These are phyloP conservation scores for Acanthopleura granulata DNA, from an alignment of 2,888 invertebrate species.

Conservation along the genomic window DNA sequence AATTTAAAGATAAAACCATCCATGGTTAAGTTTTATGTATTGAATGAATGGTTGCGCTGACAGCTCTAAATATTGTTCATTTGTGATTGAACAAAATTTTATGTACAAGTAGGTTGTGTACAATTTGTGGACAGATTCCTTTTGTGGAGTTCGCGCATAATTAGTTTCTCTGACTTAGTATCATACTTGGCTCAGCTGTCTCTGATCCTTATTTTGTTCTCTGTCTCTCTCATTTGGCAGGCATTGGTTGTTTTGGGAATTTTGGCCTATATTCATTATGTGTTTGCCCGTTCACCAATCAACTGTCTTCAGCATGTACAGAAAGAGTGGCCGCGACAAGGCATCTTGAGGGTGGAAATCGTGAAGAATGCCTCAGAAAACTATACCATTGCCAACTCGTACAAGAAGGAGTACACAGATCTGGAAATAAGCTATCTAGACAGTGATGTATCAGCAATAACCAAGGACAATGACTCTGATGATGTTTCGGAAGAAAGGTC, in stretches of 20 bases:
- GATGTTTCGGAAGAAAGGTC: neutral
- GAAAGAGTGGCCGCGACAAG: slow-evolving; percentile 93
- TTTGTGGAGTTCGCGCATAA: too few species aligned
- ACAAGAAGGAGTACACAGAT: slow-evolving; percentile 78
- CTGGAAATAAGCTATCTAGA: slow-evolving; percentile 16
- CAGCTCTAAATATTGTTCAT: too few species aligned
- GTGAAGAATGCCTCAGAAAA: slow-evolving; percentile 73
- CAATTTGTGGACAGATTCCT: too few species aligned
- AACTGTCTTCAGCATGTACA: slow-evolving; percentile 89
- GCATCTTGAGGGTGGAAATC: slow-evolving; percentile 93
- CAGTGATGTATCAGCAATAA: slow-evolving; percentile 3
- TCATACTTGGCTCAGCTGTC: neutral
- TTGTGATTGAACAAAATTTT: too few species aligned
- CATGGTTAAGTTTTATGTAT: too few species aligned
- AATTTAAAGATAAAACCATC: too few species aligned
- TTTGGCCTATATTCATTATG: slow-evolving; percentile 93
- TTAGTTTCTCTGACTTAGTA: too few species aligned
- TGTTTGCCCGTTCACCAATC: slow-evolving; percentile 91
- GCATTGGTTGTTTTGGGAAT: slow-evolving; percentile 89
- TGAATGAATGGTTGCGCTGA: too few species aligned
- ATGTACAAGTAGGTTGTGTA: too few species aligned
- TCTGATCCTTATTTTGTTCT: slow-evolving; percentile 7
- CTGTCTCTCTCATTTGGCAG: slow-evolving; percentile 67
- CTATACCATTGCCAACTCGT: slow-evolving; percentile 85
- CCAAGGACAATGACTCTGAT: slow-evolving; percentile 10